These are phyloP conservation scores for Drosophila ochracea DNA, from an alignment of 2,888 invertebrate species.

Conservation along the genomic window DNA sequence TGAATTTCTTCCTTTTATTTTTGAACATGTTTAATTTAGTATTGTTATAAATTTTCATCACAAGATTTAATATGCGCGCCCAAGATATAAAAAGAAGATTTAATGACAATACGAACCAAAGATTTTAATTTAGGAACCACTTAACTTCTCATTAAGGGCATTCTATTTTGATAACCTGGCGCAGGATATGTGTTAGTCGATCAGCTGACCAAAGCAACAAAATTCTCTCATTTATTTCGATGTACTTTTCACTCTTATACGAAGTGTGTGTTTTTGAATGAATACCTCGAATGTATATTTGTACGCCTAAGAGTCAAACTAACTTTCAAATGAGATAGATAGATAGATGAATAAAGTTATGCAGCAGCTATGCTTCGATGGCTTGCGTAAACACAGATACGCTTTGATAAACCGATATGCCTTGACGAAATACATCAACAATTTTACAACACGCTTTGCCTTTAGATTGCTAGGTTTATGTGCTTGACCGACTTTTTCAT, in stretches of 20 bases:
- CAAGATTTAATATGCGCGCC: neutral
- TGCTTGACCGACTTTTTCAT: conserved; percentile 53
- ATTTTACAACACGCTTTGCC: neutral
- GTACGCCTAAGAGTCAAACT: neutral
- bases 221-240: neutral
- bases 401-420: conserved; percentile 34
- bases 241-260: neutral
- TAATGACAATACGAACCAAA: neutral
- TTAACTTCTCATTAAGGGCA: neutral
- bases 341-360: neutral
- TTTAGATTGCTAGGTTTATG: conserved; percentile 7
- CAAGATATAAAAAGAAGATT: neutral
- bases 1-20: neutral
- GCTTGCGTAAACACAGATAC: conserved; percentile 19
- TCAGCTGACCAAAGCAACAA: neutral
- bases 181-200: neutral
- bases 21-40: neutral
- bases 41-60: neutral
- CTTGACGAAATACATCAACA: neutral
- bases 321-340: neutral
- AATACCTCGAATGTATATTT: neutral
- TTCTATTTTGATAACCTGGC: neutral
- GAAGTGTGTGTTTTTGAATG: neutral
- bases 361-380: neutral
- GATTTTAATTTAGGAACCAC: neutral